Percentiles rank a stretch among this genome's conserved stretches.
These are phyloP conservation scores for Holocentrus rufus DNA, from an alignment of 2,797 vertebrate genomes.

Conservation along the genomic window DNA sequence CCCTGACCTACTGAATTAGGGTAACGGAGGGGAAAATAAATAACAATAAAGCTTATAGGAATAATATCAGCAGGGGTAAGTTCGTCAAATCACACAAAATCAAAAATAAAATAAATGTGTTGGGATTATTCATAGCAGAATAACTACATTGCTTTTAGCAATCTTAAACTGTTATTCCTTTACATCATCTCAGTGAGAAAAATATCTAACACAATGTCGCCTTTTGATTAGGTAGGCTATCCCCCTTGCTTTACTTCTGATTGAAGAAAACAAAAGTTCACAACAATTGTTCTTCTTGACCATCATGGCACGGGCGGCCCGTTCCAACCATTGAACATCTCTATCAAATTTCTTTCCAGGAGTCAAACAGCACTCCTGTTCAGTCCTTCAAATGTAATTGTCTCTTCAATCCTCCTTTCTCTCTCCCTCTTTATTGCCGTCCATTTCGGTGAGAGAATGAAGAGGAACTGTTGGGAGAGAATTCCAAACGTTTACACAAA, in stretches of 20 bases:
- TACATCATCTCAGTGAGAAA: constrained; percentile 61
- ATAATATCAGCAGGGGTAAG: constrained; percentile 64
- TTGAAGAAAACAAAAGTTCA: constrained; percentile 54
- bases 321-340: constrained; percentile 49
- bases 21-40: constrained; percentile 73
- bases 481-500: constrained; percentile 50
- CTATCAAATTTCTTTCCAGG: constrained; percentile 29
- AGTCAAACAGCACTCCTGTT: constrained; percentile 48
- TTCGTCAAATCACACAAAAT: constrained; percentile 69
- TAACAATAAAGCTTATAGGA: constrained; percentile 63
- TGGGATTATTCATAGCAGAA: constrained; percentile 59
- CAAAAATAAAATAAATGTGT: constrained; percentile 65
- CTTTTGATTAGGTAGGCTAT: constrained; percentile 51
- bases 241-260: constrained; percentile 58
- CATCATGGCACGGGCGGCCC: constrained; percentile 35
- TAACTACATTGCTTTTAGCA: constrained; percentile 62
- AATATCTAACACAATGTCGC: constrained; percentile 55
- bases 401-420: constrained; percentile 53
- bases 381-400: constrained; percentile 46
- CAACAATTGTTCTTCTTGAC: constrained; percentile 46
- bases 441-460: constrained; percentile 57
- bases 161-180: constrained; percentile 56
- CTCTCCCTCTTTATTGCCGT: constrained; percentile 60
- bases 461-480: constrained; percentile 33
- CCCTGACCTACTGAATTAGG: constrained; percentile 47